phyloP scores from a whole-genome alignment of 2,888 invertebrate genomes.

The Noctua fimbriata region DNA sequence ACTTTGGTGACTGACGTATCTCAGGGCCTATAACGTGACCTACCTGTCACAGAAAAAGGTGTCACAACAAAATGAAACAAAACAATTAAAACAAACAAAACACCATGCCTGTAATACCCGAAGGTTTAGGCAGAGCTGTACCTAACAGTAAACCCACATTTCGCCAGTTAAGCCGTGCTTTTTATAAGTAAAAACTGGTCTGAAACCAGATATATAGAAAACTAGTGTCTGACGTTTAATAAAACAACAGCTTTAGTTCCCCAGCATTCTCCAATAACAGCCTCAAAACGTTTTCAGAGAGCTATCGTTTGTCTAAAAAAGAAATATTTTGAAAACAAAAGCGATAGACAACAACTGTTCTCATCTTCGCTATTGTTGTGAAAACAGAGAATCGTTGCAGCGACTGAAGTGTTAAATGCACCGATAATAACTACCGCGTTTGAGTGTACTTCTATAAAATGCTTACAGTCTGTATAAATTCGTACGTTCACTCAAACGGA shows the following conservation, averaged over 20 bases:
- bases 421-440: conserved; percentile 21
- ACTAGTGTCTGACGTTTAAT: neutral
- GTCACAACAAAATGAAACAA: neutral
- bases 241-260: conserved; percentile 9
- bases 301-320: conserved; percentile 14
- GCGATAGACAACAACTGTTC: conserved; percentile 28
- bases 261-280: conserved; percentile 9
- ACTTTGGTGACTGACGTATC: neutral
- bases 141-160: neutral
- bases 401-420: conserved; percentile 43
- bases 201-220: neutral
- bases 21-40: neutral
- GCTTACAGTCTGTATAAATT: neutral
- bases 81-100: no score
- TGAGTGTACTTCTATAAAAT: conserved; percentile 8
- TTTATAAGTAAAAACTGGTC: neutral
- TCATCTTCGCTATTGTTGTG: conserved; percentile 36
- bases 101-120: neutral
- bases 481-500: neutral
- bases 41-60: neutral
- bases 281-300: conserved; percentile 22
- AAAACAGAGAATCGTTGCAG: conserved; percentile 27
- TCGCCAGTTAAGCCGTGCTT: neutral
- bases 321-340: conserved; percentile 41
- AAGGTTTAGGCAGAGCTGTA: neutral